Conservation (phyloP, 2,113 vertebrate species). For the Cebus imitator region DNA sequence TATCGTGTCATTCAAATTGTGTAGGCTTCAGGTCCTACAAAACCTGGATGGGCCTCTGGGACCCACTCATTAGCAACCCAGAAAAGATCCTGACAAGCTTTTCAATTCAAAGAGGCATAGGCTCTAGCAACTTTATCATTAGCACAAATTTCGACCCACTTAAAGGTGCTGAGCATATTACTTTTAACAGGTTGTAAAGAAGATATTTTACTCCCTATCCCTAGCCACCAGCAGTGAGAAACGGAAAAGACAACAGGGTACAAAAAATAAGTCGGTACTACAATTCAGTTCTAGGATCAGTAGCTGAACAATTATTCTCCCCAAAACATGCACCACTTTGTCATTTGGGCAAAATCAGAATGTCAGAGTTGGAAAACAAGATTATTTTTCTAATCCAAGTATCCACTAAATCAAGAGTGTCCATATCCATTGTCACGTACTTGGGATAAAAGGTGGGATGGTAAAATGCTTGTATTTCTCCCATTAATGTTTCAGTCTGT, state of each 20-base stretch:
- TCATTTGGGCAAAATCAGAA: constrained; percentile 1
- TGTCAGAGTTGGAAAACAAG: constrained; percentile 4
- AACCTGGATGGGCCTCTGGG: neutral
- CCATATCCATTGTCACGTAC: neutral
- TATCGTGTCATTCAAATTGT: neutral
- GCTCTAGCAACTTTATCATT: constrained; percentile 14
- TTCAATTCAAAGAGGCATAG: neutral
- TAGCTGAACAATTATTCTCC: neutral
- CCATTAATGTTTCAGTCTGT: neutral
- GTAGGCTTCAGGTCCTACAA: neutral
- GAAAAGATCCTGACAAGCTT: neutral
- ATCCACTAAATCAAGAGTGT: neutral
- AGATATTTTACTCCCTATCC: neutral
- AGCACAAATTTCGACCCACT: neutral
- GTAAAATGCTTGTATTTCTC: constrained; percentile 14
- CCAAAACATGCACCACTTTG: neutral
- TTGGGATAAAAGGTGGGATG: constrained; percentile 8
- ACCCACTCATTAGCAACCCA: neutral
- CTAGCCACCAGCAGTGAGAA: neutral
- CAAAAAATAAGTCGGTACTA: neutral
- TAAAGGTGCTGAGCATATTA: neutral
- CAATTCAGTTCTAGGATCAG: neutral
- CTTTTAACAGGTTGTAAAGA: neutral
- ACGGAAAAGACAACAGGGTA: neutral
- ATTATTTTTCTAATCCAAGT: constrained; percentile 21